Percentiles rank a stretch among this genome's conserved stretches.
Evolutionary conservation across 2,797 vertebrate genomes (phyloP).

Genomic region (Pangasius macronema): DNA sequence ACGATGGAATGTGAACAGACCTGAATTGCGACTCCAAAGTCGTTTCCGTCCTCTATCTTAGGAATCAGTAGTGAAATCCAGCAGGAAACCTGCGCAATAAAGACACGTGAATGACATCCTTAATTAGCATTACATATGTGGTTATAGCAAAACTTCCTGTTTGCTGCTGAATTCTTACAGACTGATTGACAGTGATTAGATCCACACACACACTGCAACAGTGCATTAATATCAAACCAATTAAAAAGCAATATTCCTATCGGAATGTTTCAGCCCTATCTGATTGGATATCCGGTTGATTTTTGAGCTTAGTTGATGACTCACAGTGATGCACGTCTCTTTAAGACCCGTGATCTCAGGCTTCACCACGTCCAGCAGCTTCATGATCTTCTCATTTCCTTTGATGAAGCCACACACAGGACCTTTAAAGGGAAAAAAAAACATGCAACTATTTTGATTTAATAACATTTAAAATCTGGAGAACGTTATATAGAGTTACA

Average conservation of each 20-base stretch:
- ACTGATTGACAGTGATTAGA: neutral
- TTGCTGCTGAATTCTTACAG: neutral
- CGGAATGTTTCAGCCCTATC: neutral
- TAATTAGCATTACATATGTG: neutral
- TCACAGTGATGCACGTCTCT: slow-evolving; percentile 82
- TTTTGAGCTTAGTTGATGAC: slow-evolving; percentile 36
- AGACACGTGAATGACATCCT: neutral
- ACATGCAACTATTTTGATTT: neutral
- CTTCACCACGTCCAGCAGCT: slow-evolving; percentile 77
- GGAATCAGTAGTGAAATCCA: slow-evolving; percentile 90
- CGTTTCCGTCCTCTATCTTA: slow-evolving; percentile 91
- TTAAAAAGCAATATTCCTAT: neutral
- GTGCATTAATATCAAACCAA: neutral
- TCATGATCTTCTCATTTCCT: slow-evolving; percentile 79
- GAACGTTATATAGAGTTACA: neutral
- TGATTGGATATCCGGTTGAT: neutral
- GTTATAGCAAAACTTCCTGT: neutral
- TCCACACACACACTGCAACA: neutral
- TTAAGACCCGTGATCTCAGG: slow-evolving; percentile 85
- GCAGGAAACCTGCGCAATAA: slow-evolving; percentile 65
- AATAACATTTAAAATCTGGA: neutral
- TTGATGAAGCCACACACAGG: slow-evolving; percentile 87
- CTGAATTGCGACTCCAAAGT: slow-evolving; percentile 92
- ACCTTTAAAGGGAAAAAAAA: slow-evolving; percentile 63
- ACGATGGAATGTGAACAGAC: slow-evolving; percentile 60